Evolutionary conservation across 1,140 invertebrate genomes (phyloP), one percentile per base, ranked within the genome.

Genomic region (Hestina assimilis): DNA sequence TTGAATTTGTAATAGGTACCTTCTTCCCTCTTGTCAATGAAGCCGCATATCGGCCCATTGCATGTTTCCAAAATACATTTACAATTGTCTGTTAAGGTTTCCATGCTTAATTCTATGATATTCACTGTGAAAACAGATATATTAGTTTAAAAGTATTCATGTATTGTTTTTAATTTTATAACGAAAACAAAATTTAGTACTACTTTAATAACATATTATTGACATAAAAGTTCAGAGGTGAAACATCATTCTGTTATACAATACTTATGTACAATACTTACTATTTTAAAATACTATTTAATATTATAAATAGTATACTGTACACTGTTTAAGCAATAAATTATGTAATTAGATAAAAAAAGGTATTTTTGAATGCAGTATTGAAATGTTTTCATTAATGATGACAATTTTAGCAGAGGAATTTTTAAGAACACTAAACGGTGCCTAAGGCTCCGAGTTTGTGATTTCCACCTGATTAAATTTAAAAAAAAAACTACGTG

Each of bases 1-100:
- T 91, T 90, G 60, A 92, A 93, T 63, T 87, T 90, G 41, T 89
- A 91, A 28, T 65, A 79, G 29, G 60, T 71, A 28, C 65, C 60
- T 15, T 72, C 55, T 35, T 72, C 63, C 2, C 14, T 72, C 63
- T 41, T 77, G 1, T 81, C 75, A 51, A 76, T 60, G 50, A 57
- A 72, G 35, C 83, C 83, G 66, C 74, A 71, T 29, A 86, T 64
- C n/a, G 68, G 67, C 4, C 83, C 83, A 51, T 79, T 59, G 31
- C 50, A 65, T 15, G 66, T 75, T 28, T 71, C 29, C 8, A 83
- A 20, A 15, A 71, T 59, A 43, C 54, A 75, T 51, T 64, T 75
- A 21, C 41, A 50, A 19, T 74, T 54, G 17, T 71, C 69, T 24
- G 61, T 35, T 56, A 71, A 60, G 24, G 26, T 40, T 43, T 63